Evolutionary conservation across 1,140 invertebrate genomes (phyloP), one percentile per base, ranked within the genome.

Genomic region (Bombus waltoni): DNA sequence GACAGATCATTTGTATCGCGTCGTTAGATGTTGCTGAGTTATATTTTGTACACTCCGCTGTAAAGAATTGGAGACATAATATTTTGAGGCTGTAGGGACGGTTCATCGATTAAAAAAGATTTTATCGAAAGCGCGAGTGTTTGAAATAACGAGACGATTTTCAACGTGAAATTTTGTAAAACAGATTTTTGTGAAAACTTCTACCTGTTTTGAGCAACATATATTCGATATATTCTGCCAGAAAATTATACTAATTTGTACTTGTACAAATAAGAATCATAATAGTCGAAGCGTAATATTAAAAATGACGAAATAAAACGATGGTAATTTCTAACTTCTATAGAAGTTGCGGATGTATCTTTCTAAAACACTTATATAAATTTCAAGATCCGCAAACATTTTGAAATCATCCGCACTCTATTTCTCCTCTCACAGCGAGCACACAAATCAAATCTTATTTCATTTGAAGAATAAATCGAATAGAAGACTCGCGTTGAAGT

Each of bases 1-100:
- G 86, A 76, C 77, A 40, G 65, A 47, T 79, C 72, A 35, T 57
- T 86, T 76, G 47, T 75, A 81, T 77, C 68, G 0, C 3, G 9
- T 42, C 28, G 40, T 42, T 42, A 10, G 25, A 70, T 40, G 15
- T 40, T 70, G 25, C 18, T 1, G 22, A 70, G 9, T 40, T 70
- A 38, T 38, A 38, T 70, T 40, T 38, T 10, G 66, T 35, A 38
- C 18, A 2, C 1, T 68, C 3, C 47, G 18, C 47, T 53, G 6
- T 53, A 53, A 53, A 53, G 18, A 53, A 22, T 53, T 53, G 8
- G 18, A 8, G 59, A n/a, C 59, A n/a, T 62, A n/a, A 62, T 62
- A 62, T 53, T 53, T 22, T 18, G 18, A 8, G 22, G 18, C 47
- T 53, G 47, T 53, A 53, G 47, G 1, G 22, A 53, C 47, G 47